phyloP scores from a whole-genome alignment of 1,140 invertebrate genomes.

The Drosophila pruinosa region DNA sequence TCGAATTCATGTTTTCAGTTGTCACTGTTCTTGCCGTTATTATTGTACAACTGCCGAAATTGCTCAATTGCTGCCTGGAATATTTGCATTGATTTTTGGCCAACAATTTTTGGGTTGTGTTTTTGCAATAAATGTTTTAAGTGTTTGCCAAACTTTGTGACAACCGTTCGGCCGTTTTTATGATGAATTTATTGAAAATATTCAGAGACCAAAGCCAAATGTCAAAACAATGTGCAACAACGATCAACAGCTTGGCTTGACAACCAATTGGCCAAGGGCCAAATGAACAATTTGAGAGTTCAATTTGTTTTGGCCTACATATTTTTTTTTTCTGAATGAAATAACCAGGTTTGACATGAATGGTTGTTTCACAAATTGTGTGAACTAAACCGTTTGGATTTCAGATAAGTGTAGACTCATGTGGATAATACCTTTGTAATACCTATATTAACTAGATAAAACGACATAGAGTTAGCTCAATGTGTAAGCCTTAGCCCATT shows the following conservation, averaged over 20 bases:
- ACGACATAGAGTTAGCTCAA: neutral
- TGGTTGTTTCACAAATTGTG: neutral
- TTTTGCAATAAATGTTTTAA: conserved; percentile 57
- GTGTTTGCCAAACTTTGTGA: conserved; percentile 58
- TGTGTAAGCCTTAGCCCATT: neutral
- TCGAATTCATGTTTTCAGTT: neutral
- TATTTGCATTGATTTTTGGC: conserved; percentile 49
- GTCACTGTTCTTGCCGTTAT: neutral
- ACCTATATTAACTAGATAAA: neutral
- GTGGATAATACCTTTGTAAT: neutral
- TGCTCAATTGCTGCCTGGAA: conserved; percentile 49
- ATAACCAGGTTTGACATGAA: no score
- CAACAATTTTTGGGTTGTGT: conserved; percentile 33
- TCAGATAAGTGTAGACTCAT: neutral
- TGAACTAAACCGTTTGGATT: neutral
- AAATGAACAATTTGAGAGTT: conserved; percentile 12
- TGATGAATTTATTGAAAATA: conserved; percentile 64
- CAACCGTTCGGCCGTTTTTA: conserved; percentile 39
- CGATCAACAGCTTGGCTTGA: conserved; percentile 41
- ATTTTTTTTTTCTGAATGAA: no score
- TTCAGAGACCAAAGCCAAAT: conserved; percentile 37
- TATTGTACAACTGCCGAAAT: conserved; percentile 48
- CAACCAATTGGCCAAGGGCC: conserved; percentile 20
- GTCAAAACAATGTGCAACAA: conserved; percentile 55
- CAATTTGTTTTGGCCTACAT: conserved; percentile 19